phyloP scores from a whole-genome alignment of 2,113 vertebrate species.

The Malurus cyaneus region DNA sequence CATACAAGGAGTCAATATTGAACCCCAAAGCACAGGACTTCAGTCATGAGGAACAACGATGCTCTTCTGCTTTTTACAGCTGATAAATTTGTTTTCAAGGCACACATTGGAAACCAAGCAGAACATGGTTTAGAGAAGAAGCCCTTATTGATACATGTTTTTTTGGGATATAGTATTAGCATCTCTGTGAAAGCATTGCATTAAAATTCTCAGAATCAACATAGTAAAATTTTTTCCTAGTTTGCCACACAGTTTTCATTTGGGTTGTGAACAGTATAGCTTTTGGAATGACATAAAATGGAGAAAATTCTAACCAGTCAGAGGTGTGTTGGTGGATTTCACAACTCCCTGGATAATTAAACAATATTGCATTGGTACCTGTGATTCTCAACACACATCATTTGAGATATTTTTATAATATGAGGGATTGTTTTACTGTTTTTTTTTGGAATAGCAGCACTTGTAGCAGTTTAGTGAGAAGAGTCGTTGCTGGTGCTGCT shows the following conservation, averaged over 20 bases:
- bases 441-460: not conserved
- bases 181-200: slow-evolving; percentile 29
- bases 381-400: slow-evolving; percentile 16
- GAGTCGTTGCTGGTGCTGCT: not conserved
- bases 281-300: slow-evolving; percentile 50
- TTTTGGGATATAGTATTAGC: slow-evolving; percentile 46
- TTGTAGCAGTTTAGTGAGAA: not conserved
- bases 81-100: slow-evolving; percentile 71
- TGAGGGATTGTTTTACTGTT: not conserved
- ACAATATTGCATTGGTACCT: slow-evolving; percentile 31
- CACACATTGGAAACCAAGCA: slow-evolving; percentile 57
- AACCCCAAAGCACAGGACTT: slow-evolving; percentile 47
- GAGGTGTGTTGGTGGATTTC: slow-evolving; percentile 28
- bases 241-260: slow-evolving; percentile 56
- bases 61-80: slow-evolving; percentile 71
- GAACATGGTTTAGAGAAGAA: slow-evolving; percentile 20
- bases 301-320: slow-evolving; percentile 33
- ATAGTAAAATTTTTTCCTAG: slow-evolving; percentile 54
- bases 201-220: slow-evolving; percentile 56
- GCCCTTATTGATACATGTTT: slow-evolving; percentile 12
- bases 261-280: slow-evolving; percentile 33
- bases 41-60: slow-evolving; percentile 72
- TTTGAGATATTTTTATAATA: slow-evolving; percentile 34
- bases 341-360: slow-evolving; percentile 45
- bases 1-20: slow-evolving; percentile 34